These are phyloP conservation scores for Trachelus troglodyta DNA, from an alignment of 2,888 invertebrate genomes.

Conservation along the genomic window DNA sequence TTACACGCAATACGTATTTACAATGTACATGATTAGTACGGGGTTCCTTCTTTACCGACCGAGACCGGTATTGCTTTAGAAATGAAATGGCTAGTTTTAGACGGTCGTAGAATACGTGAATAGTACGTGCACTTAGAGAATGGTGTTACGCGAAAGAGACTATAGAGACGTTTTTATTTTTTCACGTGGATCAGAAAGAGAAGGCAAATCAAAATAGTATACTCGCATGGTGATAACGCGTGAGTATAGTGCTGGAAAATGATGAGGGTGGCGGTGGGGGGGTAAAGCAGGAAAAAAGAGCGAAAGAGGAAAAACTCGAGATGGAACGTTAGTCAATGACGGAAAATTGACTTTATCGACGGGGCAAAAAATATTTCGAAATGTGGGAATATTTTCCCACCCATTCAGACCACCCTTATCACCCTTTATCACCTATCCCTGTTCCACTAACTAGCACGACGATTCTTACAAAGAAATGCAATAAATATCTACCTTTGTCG, in stretches of 20 bases:
- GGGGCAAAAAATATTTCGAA: neutral
- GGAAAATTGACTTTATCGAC: neutral
- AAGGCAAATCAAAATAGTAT: no score
- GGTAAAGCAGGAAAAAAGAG: no score
- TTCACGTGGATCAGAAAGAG: neutral
- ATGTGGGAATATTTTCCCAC: neutral
- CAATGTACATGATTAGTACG: neutral
- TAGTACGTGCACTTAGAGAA: slow-evolving; percentile 12
- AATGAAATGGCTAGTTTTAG: neutral
- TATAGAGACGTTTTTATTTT: neutral
- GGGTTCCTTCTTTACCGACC: neutral
- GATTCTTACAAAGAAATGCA: neutral
- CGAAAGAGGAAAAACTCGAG: neutral
- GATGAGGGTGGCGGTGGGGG: neutral
- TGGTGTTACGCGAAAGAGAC: neutral
- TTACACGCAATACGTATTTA: neutral
- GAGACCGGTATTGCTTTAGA: neutral
- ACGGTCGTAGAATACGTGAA: neutral
- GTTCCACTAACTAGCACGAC: neutral
- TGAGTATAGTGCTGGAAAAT: slow-evolving; percentile 5
- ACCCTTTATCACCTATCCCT: neutral
- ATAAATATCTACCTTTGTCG: neutral
- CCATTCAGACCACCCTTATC: no score
- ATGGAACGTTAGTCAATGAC: neutral
- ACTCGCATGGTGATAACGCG: neutral